Evolutionary conservation across 2,888 invertebrate species (phyloP), one percentile per base, ranked within the genome.

Genomic region (Synergus laeviventris): DNA sequence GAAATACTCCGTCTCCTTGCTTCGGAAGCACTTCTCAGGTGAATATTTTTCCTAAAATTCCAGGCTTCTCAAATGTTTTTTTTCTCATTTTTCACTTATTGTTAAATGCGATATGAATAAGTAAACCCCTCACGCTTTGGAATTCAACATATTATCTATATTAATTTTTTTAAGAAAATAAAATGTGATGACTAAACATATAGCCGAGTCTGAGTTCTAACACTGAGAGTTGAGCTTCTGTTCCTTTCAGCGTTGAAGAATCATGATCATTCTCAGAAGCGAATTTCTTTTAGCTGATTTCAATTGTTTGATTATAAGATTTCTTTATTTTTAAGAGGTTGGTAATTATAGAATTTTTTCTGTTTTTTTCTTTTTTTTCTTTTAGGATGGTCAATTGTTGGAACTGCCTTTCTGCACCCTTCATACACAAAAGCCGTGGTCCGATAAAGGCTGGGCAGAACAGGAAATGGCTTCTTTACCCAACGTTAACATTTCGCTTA

Each of bases 391-490:
- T 0, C 85, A 92, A 42, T 89, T 79, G 4, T 74, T 93, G 84
- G 93, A 93, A 80, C 90, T 93, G 61, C 94, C 95, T 0, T 94
- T 94, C 82, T 96, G 96, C 84, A 92, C 92, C 3, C 91, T 93
- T 54, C 96, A 96, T 86, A 94, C 94, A 78, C 93, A 93, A 42
- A 92, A 92, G 81, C 92, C 92, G n/a, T 90, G 92, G 84, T 90
- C 91, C 42, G 94, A 93, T 85, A 93, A 94, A 87, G 95, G 95
- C 73, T 96, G 96, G 95, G 95, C 95, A 4, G 93, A 94, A 91
- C 93, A 95, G 90, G 93, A 95, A 87, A 94, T 94, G 82, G 93
- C 94, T 54, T 92, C 94, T 3, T 90, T 93, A 66, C 94, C 94
- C 0, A 94, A 94, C 66, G 92, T 95, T 0, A 91, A 90, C 77